Conservation (phyloP, 2,113 vertebrate species). For the Zapus hudsonius region DNA sequence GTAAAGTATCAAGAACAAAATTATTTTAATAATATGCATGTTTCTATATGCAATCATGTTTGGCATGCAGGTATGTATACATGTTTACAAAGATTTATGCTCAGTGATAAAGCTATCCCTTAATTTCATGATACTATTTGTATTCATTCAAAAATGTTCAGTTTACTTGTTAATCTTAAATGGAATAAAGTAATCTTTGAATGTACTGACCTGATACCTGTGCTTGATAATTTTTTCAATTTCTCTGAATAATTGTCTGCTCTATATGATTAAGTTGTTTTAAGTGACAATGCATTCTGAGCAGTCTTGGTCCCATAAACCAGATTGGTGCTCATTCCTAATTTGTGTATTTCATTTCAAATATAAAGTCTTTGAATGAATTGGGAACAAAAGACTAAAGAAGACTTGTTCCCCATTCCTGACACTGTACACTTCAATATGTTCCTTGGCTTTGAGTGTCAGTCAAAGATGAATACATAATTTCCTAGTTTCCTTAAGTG, state of each 20-base stretch:
- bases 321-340: background rate
- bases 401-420: background rate
- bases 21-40: background rate
- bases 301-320: background rate
- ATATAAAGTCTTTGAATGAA: background rate
- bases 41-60: background rate
- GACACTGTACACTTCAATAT: background rate
- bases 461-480: background rate
- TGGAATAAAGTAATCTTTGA: background rate
- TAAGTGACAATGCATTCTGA: background rate
- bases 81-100: too few relatives aligned
- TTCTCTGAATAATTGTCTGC: background rate
- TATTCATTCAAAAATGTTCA: background rate
- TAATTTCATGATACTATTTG: background rate
- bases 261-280: background rate
- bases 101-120: background rate
- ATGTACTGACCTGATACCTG: background rate
- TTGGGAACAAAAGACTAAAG: background rate
- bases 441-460: background rate
- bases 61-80: background rate
- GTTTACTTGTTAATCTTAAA: background rate
- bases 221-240: background rate
- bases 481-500: background rate
- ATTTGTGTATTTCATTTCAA: background rate
- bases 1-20: background rate